A percentile compares a stretch with the other conserved stretches of the same genome.
phyloP scores from a whole-genome alignment of 2,888 invertebrate species.

The Lepidonotus clava region DNA sequence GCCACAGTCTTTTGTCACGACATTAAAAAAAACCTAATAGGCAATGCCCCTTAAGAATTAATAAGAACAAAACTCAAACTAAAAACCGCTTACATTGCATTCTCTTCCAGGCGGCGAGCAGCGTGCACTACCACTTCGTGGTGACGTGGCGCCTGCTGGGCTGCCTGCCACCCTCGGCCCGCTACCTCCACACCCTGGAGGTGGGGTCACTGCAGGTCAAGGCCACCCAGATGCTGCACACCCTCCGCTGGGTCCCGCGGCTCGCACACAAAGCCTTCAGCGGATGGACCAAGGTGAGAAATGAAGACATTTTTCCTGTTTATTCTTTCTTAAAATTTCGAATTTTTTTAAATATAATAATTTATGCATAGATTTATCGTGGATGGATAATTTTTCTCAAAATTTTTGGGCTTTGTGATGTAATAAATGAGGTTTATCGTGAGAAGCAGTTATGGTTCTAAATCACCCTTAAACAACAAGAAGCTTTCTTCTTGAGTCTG shows the following conservation, averaged over 20 bases:
- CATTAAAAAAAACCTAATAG: too few relatives aligned
- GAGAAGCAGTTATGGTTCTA: too few relatives aligned
- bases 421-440: too few relatives aligned
- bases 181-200: constrained; percentile 90
- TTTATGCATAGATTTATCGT: too few relatives aligned
- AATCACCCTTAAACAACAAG: too few relatives aligned
- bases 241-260: constrained; percentile 93
- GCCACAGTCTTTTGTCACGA: too few relatives aligned
- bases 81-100: not conserved
- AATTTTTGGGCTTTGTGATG: too few relatives aligned
- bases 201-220: constrained; percentile 85
- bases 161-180: constrained; percentile 93
- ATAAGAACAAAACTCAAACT: not conserved
- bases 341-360: too few relatives aligned
- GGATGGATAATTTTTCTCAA: too few relatives aligned
- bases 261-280: constrained; percentile 91
- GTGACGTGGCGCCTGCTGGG: constrained; percentile 91
- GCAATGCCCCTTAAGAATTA: too few relatives aligned
- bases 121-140: constrained; percentile 94
- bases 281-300: constrained; percentile 88
- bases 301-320: not conserved
- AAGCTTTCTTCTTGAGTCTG: too few relatives aligned
- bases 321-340: too few relatives aligned
- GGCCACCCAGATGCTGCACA: constrained; percentile 88
- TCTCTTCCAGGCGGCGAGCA: constrained; percentile 82